phyloP scores from a whole-genome alignment of 37 sponge, comb jelly and placozoan genomes.

The Ianthella basta region DNA sequence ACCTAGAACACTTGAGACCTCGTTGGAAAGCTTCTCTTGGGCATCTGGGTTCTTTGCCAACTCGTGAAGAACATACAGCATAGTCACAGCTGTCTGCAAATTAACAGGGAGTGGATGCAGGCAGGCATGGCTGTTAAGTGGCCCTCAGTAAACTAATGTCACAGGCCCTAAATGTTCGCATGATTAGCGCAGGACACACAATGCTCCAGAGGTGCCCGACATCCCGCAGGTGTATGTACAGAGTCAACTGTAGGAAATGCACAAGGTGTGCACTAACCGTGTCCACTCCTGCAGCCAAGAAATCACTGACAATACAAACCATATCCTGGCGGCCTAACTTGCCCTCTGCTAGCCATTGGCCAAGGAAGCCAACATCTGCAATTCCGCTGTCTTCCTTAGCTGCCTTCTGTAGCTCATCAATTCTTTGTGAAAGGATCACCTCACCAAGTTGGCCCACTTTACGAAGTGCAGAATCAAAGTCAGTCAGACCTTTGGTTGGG shows the following conservation, averaged over 20 bases:
- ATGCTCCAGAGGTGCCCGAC: no score
- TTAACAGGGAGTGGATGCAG: background rate
- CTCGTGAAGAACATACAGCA: conserved; percentile 30
- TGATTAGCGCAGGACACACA: no score
- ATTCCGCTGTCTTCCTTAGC: background rate
- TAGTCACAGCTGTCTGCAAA: conserved; percentile 43
- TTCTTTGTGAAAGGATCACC: background rate
- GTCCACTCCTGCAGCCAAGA: conserved; percentile 49
- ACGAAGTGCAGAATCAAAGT: background rate
- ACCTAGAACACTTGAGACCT: conserved; percentile 26
- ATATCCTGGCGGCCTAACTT: background rate
- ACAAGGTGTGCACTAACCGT: conserved; percentile 54
- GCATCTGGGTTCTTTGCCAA: conserved; percentile 38
- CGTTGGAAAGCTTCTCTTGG: conserved; percentile 40
- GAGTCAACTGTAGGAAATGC: no score
- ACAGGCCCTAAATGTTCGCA: no score
- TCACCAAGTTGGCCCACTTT: background rate
- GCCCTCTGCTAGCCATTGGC: conserved; percentile 8
- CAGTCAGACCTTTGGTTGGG: background rate
- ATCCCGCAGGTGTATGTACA: no score
- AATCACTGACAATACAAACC: conserved; percentile 16
- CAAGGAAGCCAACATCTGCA: conserved; percentile 16
- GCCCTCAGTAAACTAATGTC: no score
- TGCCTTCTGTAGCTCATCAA: background rate
- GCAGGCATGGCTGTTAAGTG: no score